These are phyloP conservation scores for Scopus umbretta DNA, from an alignment of 2,113 vertebrate species.

Conservation along the genomic window DNA sequence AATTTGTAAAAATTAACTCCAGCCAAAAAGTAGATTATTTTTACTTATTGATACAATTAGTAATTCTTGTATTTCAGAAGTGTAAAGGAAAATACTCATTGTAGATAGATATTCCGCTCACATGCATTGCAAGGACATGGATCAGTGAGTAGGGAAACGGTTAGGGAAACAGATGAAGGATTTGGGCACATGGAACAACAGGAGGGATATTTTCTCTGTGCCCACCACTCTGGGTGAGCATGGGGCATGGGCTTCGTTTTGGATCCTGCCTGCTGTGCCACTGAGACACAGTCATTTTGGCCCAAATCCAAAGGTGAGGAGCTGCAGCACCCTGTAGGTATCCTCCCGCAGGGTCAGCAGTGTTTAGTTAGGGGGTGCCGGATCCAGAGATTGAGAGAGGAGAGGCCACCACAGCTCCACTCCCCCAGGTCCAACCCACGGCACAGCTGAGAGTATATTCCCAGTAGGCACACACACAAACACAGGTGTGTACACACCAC, in stretches of 20 bases:
- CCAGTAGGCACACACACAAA: not conserved
- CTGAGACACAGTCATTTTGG: not conserved
- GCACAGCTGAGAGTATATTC: not conserved
- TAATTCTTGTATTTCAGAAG: not conserved
- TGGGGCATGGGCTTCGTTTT: not conserved
- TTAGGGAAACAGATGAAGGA: not conserved
- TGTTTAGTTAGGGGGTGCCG: not conserved
- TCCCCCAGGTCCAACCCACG: not conserved
- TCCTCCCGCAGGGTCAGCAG: not conserved
- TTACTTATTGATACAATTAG: not conserved
- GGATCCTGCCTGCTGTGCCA: not conserved
- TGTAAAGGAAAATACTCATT: not conserved
- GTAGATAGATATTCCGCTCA: not conserved
- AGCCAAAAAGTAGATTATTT: not conserved
- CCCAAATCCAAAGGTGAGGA: not conserved
- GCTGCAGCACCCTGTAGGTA: fast-evolving
- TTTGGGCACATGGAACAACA: not conserved
- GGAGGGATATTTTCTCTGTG: not conserved
- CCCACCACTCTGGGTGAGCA: not conserved
- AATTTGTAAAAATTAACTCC: not conserved
- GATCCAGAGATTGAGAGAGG: fast-evolving
- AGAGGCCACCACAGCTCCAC: not conserved
- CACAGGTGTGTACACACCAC: not conserved
- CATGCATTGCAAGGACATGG: not conserved
- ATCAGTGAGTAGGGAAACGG: not conserved